Evolutionary conservation across 2,797 vertebrate species (phyloP).

Genomic region (Siniperca obscura): DNA sequence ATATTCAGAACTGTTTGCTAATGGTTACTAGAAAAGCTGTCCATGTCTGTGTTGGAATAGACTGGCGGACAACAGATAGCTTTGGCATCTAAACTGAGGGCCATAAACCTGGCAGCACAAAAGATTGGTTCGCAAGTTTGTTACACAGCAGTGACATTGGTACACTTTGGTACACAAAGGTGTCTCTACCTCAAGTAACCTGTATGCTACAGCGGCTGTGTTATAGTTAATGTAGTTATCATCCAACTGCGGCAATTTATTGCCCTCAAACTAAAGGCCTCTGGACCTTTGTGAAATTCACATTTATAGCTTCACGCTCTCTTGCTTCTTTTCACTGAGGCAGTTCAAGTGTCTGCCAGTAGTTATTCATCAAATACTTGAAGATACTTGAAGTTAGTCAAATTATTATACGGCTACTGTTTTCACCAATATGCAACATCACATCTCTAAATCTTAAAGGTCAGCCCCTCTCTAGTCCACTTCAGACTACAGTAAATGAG

Average conservation of each 20-base stretch:
- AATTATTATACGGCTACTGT: constrained; percentile 35
- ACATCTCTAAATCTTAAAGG: constrained; percentile 22
- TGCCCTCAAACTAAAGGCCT: constrained; percentile 6
- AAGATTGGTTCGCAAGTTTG: not conserved
- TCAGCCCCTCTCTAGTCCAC: constrained; percentile 24
- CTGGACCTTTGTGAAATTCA: constrained; percentile 19
- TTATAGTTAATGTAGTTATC: constrained; percentile 9
- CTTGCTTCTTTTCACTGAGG: constrained; percentile 4
- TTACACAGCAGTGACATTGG: not conserved
- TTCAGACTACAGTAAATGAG: constrained; percentile 23
- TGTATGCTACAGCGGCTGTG: not conserved
- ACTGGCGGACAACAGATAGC: not conserved
- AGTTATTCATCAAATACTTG: constrained; percentile 37
- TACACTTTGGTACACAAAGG: not conserved
- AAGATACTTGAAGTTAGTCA: constrained; percentile 37
- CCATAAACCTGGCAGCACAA: not conserved
- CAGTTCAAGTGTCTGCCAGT: constrained; percentile 41
- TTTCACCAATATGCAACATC: constrained; percentile 24
- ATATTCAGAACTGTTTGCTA: not conserved
- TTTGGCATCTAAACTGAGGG: constrained; percentile 1
- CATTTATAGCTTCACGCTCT: not conserved
- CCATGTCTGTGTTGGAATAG: not conserved
- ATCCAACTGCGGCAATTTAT: constrained; percentile 3
- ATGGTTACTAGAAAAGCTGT: not conserved
- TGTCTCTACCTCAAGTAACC: not conserved